phyloP scores from a whole-genome alignment of 2,888 invertebrate species.

The Noctua janthe region DNA sequence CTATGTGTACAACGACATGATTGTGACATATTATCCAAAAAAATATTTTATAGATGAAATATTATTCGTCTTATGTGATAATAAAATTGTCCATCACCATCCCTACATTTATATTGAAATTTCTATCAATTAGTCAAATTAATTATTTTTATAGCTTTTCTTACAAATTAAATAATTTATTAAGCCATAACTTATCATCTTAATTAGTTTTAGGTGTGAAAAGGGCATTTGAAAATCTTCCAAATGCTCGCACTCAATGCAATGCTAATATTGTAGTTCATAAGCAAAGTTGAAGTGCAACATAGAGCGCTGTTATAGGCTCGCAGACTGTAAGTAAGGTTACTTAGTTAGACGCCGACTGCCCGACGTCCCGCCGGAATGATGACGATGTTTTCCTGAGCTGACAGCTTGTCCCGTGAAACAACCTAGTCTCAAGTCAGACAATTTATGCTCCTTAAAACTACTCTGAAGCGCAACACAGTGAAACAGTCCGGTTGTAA shows the following conservation, averaged over 20 bases:
- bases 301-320: not conserved
- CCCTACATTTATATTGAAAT: too few species aligned
- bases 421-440: not conserved
- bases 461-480: not conserved
- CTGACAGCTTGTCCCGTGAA: not conserved
- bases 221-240: not conserved
- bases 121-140: too few species aligned
- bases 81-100: too few species aligned
- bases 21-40: too few species aligned
- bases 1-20: too few species aligned
- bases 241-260: not conserved
- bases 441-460: not conserved
- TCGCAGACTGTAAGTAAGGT: not conserved
- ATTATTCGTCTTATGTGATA: too few species aligned
- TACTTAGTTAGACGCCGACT: not conserved
- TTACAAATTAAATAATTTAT: not conserved
- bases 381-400: not conserved
- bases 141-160: not conserved
- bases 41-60: not conserved
- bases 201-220: not conserved
- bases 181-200: not conserved
- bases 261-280: not conserved
- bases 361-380: not conserved
- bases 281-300: not conserved
- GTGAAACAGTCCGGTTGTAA: not conserved